Evolutionary conservation across 2,113 vertebrate species (phyloP), one percentile per base, ranked within the genome.

Genomic region (Tonatia bakeri): DNA sequence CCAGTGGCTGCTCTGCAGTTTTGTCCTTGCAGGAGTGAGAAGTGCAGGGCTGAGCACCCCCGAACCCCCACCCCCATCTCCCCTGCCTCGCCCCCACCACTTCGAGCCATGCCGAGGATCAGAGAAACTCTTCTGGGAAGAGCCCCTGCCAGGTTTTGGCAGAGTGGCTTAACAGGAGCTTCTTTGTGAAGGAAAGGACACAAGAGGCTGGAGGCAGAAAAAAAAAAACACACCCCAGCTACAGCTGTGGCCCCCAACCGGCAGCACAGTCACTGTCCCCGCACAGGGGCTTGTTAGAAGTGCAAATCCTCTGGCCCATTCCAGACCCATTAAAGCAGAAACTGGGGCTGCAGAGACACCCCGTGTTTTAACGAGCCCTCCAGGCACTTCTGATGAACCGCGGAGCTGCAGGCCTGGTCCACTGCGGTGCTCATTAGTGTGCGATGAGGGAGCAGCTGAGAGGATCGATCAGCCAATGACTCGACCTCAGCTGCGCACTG

Each of bases 131-230:
- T 70, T 70, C 54, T 56, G 43, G 45, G n/a, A 84, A 22, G 38
- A 59, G 87, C 5, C 1, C 22, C 6, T 12, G 22, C 54, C 52
- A 19, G 73, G 64, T 0, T 24, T 50, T 0, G 7, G 47, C 59
- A 76, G 22, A 54, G 20, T 1, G 7, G n/a, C 15, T 50, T 24
- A 7, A 59, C n/a, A 26, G 15, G 33, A 0, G 0, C 22, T 52
- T 67, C 11, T 50, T n/a, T 7, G 10, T 1, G 20, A 59, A 16
- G 40, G 45, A 75, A 64, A 50, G 6, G n/a, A 20, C 54, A 47
- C 12, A 16, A 45, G 47, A 28, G 4, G 43, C 45, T 20, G 14
- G 17, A 31, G 19, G 64, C 1, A 7, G 26, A 77, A 65, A 31
- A 50, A 43, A 54, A 56, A 43, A 54, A 70, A 12, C 15, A 50